A percentile compares a stretch with the other conserved stretches of the same genome.
Evolutionary conservation across 2,113 vertebrate species (phyloP).

Genomic region (Passer domesticus): DNA sequence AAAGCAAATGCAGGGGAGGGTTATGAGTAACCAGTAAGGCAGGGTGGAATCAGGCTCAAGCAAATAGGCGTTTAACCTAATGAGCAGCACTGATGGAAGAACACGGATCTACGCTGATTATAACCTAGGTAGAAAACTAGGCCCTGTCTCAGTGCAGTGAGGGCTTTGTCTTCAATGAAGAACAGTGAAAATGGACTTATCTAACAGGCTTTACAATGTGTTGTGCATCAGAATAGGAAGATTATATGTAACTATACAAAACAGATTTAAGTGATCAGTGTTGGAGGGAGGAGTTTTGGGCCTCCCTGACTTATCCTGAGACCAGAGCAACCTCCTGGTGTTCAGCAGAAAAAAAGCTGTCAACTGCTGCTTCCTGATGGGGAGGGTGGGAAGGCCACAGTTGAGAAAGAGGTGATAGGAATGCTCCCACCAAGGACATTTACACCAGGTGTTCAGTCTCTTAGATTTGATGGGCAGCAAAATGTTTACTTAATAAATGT

Average conservation of each 20-base stretch:
- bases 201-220: neutral
- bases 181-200: neutral
- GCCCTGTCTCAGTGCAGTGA: neutral
- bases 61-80: neutral
- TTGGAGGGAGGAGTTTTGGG: neutral
- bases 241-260: neutral
- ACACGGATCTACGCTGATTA: neutral
- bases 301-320: neutral
- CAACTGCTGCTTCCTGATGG: accelerated
- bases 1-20: neutral
- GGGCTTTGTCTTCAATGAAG: accelerated
- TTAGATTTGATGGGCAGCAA: neutral
- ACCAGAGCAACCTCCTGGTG: neutral
- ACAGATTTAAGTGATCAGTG: neutral
- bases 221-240: neutral
- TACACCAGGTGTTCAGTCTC: neutral
- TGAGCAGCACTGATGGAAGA: neutral
- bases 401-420: neutral
- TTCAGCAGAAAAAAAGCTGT: neutral
- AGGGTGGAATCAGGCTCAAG: neutral
- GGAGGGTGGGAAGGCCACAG: neutral
- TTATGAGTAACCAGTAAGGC: neutral
- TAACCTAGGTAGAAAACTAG: neutral
- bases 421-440: neutral
- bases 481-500: neutral